Conservation (phyloP, 1,140 invertebrate genomes). For the Ctenoplectra terminalis region DNA sequence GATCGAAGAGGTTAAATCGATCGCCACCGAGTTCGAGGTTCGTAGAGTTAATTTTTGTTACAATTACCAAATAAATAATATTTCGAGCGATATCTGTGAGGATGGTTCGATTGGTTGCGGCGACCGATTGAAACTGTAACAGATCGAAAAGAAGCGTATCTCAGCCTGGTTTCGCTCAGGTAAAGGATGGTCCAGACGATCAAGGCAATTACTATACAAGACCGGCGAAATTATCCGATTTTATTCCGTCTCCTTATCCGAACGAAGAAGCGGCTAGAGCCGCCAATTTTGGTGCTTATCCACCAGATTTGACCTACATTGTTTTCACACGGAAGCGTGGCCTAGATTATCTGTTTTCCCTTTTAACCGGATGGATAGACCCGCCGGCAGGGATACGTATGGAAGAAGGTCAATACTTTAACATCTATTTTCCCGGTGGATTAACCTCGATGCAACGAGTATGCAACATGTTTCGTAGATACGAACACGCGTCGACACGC, state of each 20-base stretch:
- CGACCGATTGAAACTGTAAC: too few relatives aligned
- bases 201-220: constrained; percentile 94
- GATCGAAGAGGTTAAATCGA: constrained; percentile 94
- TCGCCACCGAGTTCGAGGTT: constrained; percentile 91
- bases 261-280: constrained; percentile 95
- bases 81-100: neutral
- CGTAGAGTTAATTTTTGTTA: neutral
- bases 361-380: constrained; percentile 97
- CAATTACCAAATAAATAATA: neutral
- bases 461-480: too few relatives aligned
- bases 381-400: constrained; percentile 94
- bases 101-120: too few relatives aligned
- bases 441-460: constrained; percentile 97
- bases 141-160: too few relatives aligned
- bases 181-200: constrained; percentile 97
- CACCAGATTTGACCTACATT: constrained; percentile 96
- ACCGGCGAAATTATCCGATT: constrained; percentile 95
- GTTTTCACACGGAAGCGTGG: constrained; percentile 91
- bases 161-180: constrained; percentile 83
- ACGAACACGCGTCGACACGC: neutral
- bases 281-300: constrained; percentile 95
- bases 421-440: constrained; percentile 98
- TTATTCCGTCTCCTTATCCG: constrained; percentile 93
- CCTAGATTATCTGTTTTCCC: constrained; percentile 95
- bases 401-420: constrained; percentile 96